Evolutionary conservation across 2,113 vertebrate species (phyloP).

Genomic region (Isurus oxyrinchus): DNA sequence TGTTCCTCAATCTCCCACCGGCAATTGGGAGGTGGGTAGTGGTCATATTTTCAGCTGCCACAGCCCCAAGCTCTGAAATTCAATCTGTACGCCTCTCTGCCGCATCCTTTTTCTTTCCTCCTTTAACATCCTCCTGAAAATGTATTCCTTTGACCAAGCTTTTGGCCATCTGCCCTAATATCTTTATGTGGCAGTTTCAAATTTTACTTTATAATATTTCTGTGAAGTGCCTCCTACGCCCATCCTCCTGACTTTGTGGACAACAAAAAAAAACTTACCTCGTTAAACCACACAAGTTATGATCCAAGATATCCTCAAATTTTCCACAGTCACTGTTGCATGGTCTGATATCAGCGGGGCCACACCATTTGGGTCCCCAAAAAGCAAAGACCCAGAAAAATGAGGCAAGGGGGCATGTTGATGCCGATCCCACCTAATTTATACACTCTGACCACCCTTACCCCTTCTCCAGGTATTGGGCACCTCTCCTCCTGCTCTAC

Average conservation of each 20-base stretch:
- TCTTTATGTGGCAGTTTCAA: too few species aligned
- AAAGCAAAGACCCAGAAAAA: neutral
- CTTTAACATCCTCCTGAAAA: too few species aligned
- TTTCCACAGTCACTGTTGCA: too few species aligned
- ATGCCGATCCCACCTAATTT: neutral
- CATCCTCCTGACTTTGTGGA: neutral
- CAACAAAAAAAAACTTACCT: neutral
- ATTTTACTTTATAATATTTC: too few species aligned
- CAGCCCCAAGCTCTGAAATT: too few species aligned
- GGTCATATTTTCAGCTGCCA: too few species aligned
- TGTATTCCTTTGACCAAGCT: too few species aligned
- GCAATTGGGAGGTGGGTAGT: too few species aligned
- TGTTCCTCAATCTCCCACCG: too few species aligned
- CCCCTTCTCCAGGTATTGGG: neutral
- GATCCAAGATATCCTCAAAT: neutral
- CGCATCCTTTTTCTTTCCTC: too few species aligned
- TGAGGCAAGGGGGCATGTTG: neutral
- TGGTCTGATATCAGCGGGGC: neutral
- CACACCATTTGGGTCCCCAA: neutral
- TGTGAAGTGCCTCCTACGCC: neutral
- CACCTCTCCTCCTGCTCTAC: neutral
- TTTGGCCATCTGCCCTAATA: too few species aligned
- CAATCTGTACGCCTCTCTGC: too few species aligned
- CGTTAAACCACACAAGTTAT: neutral
- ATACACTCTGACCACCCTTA: neutral